These are phyloP conservation scores for Drosophila sproati DNA, from an alignment of 1,140 invertebrate species.

Conservation along the genomic window DNA sequence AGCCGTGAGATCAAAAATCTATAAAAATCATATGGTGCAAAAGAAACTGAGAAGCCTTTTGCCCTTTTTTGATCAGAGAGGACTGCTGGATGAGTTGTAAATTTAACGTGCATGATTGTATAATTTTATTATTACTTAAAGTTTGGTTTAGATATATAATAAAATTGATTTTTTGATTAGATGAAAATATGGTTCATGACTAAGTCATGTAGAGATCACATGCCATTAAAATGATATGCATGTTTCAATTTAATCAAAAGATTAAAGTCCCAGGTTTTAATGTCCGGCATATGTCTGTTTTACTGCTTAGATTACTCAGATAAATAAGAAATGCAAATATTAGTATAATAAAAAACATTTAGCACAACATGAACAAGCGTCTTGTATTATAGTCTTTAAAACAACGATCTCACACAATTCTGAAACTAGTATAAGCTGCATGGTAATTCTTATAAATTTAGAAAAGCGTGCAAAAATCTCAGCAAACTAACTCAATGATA, in stretches of 20 bases:
- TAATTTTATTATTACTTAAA: not conserved
- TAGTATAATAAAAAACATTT: not conserved
- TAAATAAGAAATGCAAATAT: not conserved
- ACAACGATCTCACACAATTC: constrained; percentile 3
- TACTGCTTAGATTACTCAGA: no score
- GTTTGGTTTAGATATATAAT: not conserved
- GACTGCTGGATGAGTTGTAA: constrained; percentile 69
- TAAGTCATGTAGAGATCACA: no score
- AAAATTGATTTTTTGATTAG: not conserved
- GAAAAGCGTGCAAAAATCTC: constrained; percentile 6
- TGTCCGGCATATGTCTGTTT: no score
- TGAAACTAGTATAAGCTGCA: not conserved
- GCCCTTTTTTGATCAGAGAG: constrained; percentile 63
- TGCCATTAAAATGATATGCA: no score
- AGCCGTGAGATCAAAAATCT: constrained; percentile 41
- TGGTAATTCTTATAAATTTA: not conserved
- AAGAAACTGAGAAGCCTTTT: constrained; percentile 44
- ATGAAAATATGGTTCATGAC: no score
- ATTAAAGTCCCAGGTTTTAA: no score
- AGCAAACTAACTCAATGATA: not conserved
- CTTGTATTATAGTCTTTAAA: not conserved
- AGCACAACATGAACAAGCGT: no score
- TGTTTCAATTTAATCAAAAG: no score
- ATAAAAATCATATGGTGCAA: constrained; percentile 32
- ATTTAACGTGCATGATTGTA: not conserved